These are phyloP conservation scores for Cosmorhoe ocellata DNA, from an alignment of 2,888 invertebrate species.

Conservation along the genomic window DNA sequence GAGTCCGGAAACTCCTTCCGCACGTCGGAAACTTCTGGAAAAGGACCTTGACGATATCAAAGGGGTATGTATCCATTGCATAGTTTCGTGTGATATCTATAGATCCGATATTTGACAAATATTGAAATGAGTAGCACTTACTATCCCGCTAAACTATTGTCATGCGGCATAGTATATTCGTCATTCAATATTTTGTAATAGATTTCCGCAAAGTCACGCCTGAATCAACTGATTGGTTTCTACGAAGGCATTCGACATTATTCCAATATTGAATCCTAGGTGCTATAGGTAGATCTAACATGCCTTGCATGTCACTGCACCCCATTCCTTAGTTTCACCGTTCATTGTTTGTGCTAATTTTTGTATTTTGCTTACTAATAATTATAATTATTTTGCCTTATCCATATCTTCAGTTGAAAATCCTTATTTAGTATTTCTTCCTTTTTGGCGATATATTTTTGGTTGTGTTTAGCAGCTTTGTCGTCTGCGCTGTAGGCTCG, in stretches of 20 bases:
- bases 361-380: not conserved
- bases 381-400: constrained; percentile 1
- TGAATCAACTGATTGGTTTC: too few species aligned
- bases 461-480: too few species aligned
- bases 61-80: constrained; percentile 60
- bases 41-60: constrained; percentile 67
- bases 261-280: not conserved
- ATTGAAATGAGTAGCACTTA: too few species aligned
- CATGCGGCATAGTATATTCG: too few species aligned
- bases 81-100: constrained; percentile 9
- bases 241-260: not conserved
- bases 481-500: too few species aligned
- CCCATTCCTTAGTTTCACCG: constrained; percentile 1
- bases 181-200: too few species aligned
- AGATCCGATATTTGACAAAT: constrained; percentile 10
- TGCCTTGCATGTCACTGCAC: constrained; percentile 6
- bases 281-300: constrained; percentile 1
- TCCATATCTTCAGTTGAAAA: not conserved
- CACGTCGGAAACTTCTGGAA: constrained; percentile 63
- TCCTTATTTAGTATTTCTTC: too few species aligned
- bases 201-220: too few species aligned
- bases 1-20: constrained; percentile 67
- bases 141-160: too few species aligned
- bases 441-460: too few species aligned
- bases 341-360: not conserved